Base-by-base conservation (phyloP, 2,113 vertebrate species). In the Halichoeres trimaculatus region DNA sequence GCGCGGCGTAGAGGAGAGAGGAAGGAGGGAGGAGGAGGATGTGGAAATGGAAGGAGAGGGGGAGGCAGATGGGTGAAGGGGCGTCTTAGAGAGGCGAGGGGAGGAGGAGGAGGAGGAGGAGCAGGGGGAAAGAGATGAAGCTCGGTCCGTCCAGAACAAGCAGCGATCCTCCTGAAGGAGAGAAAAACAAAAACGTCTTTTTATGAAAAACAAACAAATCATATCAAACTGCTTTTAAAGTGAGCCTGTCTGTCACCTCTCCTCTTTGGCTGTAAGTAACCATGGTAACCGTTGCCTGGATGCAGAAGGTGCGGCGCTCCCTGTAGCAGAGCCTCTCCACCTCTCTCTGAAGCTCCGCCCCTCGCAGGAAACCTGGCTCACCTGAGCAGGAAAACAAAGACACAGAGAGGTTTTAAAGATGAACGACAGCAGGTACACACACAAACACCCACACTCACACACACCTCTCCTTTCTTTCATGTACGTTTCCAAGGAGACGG, bases 241-340 rank as follows among this genome's bases (percentile, higher is more conserved):
- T 3, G 38, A 40, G 38, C 11, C 12, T 41, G 40, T 41, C 2
- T 41, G 40, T 36, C 59, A 94, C 91, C 87, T 90, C 66, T 81
- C 89, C 88, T 59, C 54, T 70, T 52, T 52, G 51, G 60, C 90
- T 81, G 84, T 90, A 78, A 2, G 85, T 85, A 12, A 93, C 92
- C 78, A 80, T 73, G 61, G 83, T 85, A 48, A 94, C 66, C 0
- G 86, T 84, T 16, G 93, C 93, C 85, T 94, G 94, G 80, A 94
- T 65, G 58, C 90, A 90, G 68, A 94, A 90, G 57, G 78, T 86
- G 6, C 79, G 87, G 60, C 85, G 86, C 81, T 95, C 92, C 57
- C 92, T 87, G 81, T 94, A 95, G 83, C 81, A 74, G 22, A 95
- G 81, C 24, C 34, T 45, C 16, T 88, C 83, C 64, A 87, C 35